Base-by-base conservation (phyloP, 2,113 vertebrate genomes). In the Chaetura pelagica region DNA sequence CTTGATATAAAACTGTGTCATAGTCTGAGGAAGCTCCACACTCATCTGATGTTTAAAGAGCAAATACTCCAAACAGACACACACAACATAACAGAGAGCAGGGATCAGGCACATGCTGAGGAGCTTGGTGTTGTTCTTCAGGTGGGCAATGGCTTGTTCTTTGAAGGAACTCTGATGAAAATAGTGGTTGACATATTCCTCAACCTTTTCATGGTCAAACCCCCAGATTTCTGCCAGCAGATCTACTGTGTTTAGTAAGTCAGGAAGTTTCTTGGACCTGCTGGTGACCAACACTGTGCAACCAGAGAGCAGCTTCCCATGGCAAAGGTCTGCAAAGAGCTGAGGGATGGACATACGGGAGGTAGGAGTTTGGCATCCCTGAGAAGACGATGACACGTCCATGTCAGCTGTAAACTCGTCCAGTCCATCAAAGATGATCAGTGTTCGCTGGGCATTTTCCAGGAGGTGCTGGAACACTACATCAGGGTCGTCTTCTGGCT, bases 371-470 rank as follows among this genome's bases (percentile, higher is more conserved):
- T 90, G 13, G 8, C 5, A 6, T 35, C 8, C n/a, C n/a, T 48
- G 42, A 12, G 52, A 58, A 55, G 46, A 69, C 19, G 11, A 15
- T 4, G 59, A 27, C 66, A 55, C 6, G 0, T 72, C 64, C 72
- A 98, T 67, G 81, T 97, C 96, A 19, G 62, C 90, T 35, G 96
- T 72, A 92, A 99, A 98, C 95, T 99, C 99, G 59, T 99, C 99
- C 68, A 99, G 98, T 10, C 99, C 99, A 26, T 99, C 99, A 34
- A 99, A 98, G 86, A 99, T 98, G 74, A 99, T 97, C 71, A 99
- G 98, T 8, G 97, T 98, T 12, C 71, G 92, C 9, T 69, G 85
- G 15, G 99, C 98, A 9, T 98, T 98, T 51, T 98, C 88, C 52
- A 98, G 51, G n/a, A 99, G 97, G 87, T 98, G 98, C 69, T 97